Evolutionary conservation across 2,113 vertebrate species (phyloP).

Genomic region (Salvelinus fontinalis): DNA sequence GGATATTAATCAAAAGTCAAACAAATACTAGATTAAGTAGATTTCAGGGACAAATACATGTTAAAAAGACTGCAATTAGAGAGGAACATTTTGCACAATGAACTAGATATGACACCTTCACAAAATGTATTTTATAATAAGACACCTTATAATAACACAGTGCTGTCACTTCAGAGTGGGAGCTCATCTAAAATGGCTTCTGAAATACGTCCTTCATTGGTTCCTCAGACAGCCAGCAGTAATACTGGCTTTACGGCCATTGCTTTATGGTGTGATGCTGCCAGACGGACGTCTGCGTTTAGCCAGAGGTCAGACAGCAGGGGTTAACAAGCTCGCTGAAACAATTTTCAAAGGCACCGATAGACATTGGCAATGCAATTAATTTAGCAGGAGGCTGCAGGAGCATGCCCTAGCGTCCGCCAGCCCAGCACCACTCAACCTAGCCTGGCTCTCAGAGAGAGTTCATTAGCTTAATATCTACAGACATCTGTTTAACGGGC

Average conservation of each 20-base stretch:
- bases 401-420: constrained; percentile 16
- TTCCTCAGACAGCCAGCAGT: neutral
- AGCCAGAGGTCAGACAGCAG: constrained; percentile 27
- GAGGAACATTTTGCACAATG: neutral
- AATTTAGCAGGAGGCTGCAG: constrained; percentile 20
- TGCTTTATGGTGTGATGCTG: constrained; percentile 22
- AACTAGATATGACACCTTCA: neutral
- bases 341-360: constrained; percentile 30
- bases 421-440: neutral
- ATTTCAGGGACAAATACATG: neutral
- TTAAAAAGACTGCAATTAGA: neutral
- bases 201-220: constrained; percentile 29
- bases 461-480: constrained; percentile 58
- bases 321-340: constrained; percentile 28
- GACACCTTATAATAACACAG: constrained; percentile 19
- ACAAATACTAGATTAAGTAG: constrained; percentile 2
- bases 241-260: constrained; percentile 35
- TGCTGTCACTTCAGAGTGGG: constrained; percentile 35
- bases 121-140: neutral
- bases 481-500: constrained; percentile 55
- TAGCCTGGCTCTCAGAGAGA: neutral
- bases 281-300: neutral
- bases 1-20: constrained; percentile 1
- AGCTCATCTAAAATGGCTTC: constrained; percentile 31
- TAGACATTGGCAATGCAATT: constrained; percentile 10